phyloP scores from a whole-genome alignment of 1,140 invertebrate species.

The Hylyphantes graminicola region DNA sequence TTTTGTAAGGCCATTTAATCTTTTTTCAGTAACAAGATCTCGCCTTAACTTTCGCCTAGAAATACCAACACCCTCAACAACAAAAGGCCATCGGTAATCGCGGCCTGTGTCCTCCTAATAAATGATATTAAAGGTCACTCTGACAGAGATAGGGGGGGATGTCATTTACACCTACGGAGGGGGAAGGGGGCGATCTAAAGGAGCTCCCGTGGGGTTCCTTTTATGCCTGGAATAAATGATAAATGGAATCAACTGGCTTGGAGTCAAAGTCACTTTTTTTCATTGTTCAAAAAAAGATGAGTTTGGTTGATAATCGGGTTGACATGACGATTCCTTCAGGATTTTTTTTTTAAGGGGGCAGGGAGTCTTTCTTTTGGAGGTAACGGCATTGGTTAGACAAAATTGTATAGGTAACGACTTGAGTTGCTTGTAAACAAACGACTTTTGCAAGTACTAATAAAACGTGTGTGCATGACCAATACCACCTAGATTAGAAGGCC shows the following conservation, averaged over 20 bases:
- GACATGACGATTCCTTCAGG: constrained; percentile 5
- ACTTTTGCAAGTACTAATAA: too few species aligned
- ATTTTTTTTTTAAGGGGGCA: neutral
- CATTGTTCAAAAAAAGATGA: neutral
- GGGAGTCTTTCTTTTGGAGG: neutral
- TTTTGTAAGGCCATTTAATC: too few species aligned
- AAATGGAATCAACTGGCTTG: constrained; percentile 15
- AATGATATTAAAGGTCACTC: constrained; percentile 29
- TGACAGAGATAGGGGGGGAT: constrained; percentile 8
- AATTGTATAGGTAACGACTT: too few species aligned
- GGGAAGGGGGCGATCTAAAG: neutral
- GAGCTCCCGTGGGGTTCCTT: neutral
- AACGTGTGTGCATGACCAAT: too few species aligned
- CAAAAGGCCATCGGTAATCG: neutral
- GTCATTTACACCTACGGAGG: constrained; percentile 15
- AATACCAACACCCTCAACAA: too few species aligned
- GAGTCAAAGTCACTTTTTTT: neutral
- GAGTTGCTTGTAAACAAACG: too few species aligned
- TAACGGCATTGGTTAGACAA: too few species aligned
- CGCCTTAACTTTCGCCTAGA: too few species aligned
- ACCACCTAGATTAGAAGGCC: too few species aligned
- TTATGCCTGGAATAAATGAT: constrained; percentile 41
- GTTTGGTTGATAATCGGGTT: constrained; percentile 21
- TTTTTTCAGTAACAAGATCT: too few species aligned
- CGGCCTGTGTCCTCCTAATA: constrained; percentile 32